Conservation (phyloP, 2,888 invertebrate species). For the Pandemis heparana region DNA sequence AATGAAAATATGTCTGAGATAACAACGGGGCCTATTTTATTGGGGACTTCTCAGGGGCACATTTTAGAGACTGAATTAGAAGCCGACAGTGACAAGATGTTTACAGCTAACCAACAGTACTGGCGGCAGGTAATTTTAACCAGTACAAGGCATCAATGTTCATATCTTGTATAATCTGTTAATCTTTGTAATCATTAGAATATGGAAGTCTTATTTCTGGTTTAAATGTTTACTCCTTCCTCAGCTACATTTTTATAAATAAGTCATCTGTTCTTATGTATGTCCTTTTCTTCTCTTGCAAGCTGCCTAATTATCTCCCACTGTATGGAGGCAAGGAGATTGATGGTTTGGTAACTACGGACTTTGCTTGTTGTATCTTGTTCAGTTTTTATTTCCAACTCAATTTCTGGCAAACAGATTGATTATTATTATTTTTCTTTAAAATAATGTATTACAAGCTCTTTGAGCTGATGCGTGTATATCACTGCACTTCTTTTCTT, state of each 20-base stretch:
- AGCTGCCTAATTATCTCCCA: slow-evolving; percentile 92
- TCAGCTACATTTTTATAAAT: not conserved
- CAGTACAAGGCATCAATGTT: not conserved
- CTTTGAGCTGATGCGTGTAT: too few species aligned
- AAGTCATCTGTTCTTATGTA: not conserved
- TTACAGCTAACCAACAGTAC: slow-evolving; percentile 91
- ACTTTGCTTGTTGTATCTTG: not conserved
- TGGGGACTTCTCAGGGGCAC: slow-evolving; percentile 96
- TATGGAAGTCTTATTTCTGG: not conserved
- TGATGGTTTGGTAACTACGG: slow-evolving; percentile 89
- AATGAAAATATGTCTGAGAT: slow-evolving; percentile 88
- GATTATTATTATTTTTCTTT: too few species aligned
- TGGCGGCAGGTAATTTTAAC: slow-evolving; percentile 91
- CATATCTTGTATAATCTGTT: not conserved
- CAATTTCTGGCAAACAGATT: not conserved
- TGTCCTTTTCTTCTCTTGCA: slow-evolving; percentile 58
- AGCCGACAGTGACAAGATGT: slow-evolving; percentile 93
- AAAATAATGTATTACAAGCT: too few species aligned
- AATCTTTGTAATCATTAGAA: too few species aligned
- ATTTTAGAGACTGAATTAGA: slow-evolving; percentile 96
- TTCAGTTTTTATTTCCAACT: not conserved
- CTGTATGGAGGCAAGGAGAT: slow-evolving; percentile 90
- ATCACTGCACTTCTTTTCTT: too few species aligned
- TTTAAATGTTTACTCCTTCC: not conserved
- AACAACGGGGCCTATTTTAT: slow-evolving; percentile 93